Evolutionary conservation across 2,888 invertebrate species (phyloP).

Genomic region (Philhelius pedissequus): DNA sequence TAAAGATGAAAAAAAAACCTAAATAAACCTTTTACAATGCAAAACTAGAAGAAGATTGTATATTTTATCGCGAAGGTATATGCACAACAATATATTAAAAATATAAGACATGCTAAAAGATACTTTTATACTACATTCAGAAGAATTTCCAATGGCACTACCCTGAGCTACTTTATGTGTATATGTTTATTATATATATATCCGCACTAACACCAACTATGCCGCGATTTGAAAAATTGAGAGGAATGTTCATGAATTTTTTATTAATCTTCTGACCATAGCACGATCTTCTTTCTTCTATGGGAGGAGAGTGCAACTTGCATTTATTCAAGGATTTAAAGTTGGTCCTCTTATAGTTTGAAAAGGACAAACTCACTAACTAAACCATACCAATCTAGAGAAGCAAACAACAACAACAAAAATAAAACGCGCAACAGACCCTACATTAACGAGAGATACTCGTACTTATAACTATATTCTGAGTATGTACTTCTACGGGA

Average conservation of each 20-base stretch:
- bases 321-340: slow-evolving; percentile 58
- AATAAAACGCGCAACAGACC: background rate
- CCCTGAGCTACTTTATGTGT: background rate
- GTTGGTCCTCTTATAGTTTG: background rate
- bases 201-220: background rate
- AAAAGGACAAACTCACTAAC: too few relatives aligned
- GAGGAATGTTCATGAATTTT: slow-evolving; percentile 61
- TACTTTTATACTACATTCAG: background rate
- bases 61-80: background rate
- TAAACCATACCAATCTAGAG: background rate
- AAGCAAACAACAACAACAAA: background rate
- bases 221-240: slow-evolving; percentile 26
- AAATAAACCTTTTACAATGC: slow-evolving; percentile 5
- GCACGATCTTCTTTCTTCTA: background rate
- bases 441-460: slow-evolving; percentile 28
- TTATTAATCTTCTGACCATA: slow-evolving; percentile 64
- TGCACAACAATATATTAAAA: background rate
- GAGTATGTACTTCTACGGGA: background rate
- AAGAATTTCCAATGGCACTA: slow-evolving; percentile 4
- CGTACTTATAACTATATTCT: background rate
- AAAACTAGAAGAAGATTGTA: slow-evolving; percentile 14
- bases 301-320: slow-evolving; percentile 21
- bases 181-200: background rate
- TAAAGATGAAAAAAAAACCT: background rate
- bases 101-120: slow-evolving; percentile 12